These are phyloP conservation scores for Parapsyche elsis DNA, from an alignment of 1,140 invertebrate genomes.

Conservation along the genomic window DNA sequence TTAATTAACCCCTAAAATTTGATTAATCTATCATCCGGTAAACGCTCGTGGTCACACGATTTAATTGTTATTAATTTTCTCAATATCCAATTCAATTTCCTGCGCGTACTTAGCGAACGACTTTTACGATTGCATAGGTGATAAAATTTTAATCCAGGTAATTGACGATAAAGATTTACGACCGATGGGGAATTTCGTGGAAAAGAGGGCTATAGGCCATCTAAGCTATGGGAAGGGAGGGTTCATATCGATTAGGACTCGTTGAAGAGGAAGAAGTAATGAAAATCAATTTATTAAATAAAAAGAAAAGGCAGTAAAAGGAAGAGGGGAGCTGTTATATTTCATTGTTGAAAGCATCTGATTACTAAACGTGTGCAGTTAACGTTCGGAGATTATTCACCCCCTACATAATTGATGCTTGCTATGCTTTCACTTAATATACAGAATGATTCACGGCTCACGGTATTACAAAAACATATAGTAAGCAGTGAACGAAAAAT, in stretches of 20 bases:
- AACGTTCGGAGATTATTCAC: background rate
- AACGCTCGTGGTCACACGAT: background rate
- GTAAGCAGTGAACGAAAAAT: too few species aligned
- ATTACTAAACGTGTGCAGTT: slow-evolving; percentile 14
- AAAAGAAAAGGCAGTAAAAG: slow-evolving; percentile 1
- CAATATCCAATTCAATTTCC: too few species aligned
- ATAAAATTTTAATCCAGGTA: slow-evolving; percentile 47
- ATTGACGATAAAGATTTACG: slow-evolving; percentile 48
- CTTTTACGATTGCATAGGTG: slow-evolving; percentile 33
- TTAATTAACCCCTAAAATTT: slow-evolving; percentile 6
- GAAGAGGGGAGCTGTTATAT: background rate
- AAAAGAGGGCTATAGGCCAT: background rate
- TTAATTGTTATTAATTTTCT: background rate
- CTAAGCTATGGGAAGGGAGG: background rate
- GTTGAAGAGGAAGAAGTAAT: slow-evolving; percentile 23
- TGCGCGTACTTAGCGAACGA: too few species aligned
- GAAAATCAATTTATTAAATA: slow-evolving; percentile 22
- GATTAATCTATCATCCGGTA: slow-evolving; percentile 3
- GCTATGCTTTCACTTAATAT: too few species aligned
- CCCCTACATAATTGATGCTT: background rate
- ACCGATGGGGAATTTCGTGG: background rate
- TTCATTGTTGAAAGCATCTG: slow-evolving; percentile 11
- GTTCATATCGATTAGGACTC: slow-evolving; percentile 5
- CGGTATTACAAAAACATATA: background rate
- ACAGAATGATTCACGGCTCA: too few species aligned